Evolutionary conservation across 2,888 invertebrate species (phyloP).

Genomic region (Antheraea yamamai): DNA sequence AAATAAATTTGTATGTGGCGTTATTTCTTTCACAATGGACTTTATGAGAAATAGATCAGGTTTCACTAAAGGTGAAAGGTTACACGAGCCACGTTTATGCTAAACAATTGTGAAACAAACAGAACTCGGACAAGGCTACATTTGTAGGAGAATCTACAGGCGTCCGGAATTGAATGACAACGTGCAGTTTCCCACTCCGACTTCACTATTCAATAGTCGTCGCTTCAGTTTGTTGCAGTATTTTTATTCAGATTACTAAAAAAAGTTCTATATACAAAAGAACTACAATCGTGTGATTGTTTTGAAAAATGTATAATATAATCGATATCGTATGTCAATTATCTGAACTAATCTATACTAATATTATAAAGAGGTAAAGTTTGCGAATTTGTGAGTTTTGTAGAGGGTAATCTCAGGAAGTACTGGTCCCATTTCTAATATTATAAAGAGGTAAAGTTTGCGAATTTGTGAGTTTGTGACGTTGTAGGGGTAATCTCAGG

Average conservation of each 20-base stretch:
- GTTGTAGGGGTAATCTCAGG: too few relatives aligned
- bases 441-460: too few relatives aligned
- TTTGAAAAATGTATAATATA: neutral
- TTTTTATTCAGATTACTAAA: constrained; percentile 7
- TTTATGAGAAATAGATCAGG: constrained; percentile 4
- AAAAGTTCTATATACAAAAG: neutral
- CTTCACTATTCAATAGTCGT: constrained; percentile 24
- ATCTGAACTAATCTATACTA: neutral
- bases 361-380: too few relatives aligned
- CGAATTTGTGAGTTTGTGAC: too few relatives aligned
- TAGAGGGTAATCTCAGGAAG: too few relatives aligned
- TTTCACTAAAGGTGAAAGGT: constrained; percentile 53
- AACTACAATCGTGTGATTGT: neutral
- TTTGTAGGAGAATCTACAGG: constrained; percentile 41
- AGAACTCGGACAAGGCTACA: constrained; percentile 62
- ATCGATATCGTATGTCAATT: neutral
- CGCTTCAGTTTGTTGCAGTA: constrained; percentile 19
- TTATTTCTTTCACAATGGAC: neutral
- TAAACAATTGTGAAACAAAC: constrained; percentile 34
- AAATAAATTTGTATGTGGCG: neutral
- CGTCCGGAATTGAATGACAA: constrained; percentile 59
- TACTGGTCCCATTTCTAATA: too few relatives aligned
- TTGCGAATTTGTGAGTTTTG: too few relatives aligned
- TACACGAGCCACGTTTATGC: constrained; percentile 44
- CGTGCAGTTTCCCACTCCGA: constrained; percentile 31